Evolutionary conservation across 2,113 vertebrate species (phyloP).

Genomic region (Forbesichthys papilliferus): DNA sequence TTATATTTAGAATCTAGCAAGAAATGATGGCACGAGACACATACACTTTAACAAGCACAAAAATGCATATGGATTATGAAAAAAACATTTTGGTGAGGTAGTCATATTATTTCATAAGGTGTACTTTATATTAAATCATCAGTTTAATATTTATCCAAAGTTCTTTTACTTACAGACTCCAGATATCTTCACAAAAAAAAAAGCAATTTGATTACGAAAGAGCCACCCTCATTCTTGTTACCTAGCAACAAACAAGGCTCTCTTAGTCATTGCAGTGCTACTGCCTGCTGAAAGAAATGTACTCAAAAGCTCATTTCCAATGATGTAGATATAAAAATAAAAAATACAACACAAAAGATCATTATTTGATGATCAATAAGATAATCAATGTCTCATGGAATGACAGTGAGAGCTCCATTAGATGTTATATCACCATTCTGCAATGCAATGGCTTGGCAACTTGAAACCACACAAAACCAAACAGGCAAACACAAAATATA

Average conservation of each 20-base stretch:
- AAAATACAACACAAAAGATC: constrained; percentile 3
- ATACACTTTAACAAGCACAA: background rate
- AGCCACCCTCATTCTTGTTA: constrained; percentile 80
- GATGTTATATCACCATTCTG: background rate
- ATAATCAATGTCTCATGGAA: background rate
- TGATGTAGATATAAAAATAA: constrained; percentile 34
- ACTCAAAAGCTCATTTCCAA: constrained; percentile 55
- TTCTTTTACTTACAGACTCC: constrained; percentile 49
- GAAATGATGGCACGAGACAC: too few relatives aligned
- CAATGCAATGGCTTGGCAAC: background rate
- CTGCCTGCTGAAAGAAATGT: constrained; percentile 52
- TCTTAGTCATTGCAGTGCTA: constrained; percentile 75
- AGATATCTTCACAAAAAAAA: constrained; percentile 56
- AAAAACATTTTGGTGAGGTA: background rate
- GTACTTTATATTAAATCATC: constrained; percentile 18
- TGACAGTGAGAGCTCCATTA: background rate
- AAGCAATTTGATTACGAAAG: constrained; percentile 79
- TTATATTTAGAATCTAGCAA: too few relatives aligned
- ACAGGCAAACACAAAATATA: background rate
- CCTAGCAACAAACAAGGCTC: constrained; percentile 84
- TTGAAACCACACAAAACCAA: too few relatives aligned
- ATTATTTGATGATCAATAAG: constrained; percentile 20
- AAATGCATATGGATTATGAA: constrained; percentile 16
- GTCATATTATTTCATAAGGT: constrained; percentile 27
- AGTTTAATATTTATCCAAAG: constrained; percentile 33